These are phyloP conservation scores for Heliconius himera DNA, from an alignment of 1,140 invertebrate species.

Conservation along the genomic window DNA sequence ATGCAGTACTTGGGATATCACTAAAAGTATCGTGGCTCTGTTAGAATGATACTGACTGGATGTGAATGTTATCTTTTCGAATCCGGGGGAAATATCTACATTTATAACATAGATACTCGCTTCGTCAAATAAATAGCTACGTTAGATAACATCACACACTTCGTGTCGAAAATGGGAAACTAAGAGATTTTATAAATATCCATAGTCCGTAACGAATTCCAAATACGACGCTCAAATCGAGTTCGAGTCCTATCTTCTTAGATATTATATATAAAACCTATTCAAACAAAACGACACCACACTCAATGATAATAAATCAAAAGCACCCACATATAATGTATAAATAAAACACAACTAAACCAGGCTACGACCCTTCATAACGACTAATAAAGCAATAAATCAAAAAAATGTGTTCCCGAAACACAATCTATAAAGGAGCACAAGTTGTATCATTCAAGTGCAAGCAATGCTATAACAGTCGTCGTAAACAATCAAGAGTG, in stretches of 20 bases:
- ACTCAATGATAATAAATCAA: background rate
- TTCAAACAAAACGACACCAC: background rate
- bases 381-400: background rate
- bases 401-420: background rate
- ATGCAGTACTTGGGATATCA: background rate
- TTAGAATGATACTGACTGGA: background rate
- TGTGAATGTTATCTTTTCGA: background rate
- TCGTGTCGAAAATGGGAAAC: background rate
- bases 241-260: no score
- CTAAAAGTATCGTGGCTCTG: background rate
- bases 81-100: background rate
- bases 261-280: background rate
- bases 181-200: background rate
- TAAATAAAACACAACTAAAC: background rate
- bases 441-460: slow-evolving; percentile 25
- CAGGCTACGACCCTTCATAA: background rate
- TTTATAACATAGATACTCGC: slow-evolving; percentile 5
- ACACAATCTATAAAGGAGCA: background rate
- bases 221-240: no score
- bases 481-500: slow-evolving; percentile 23
- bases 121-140: background rate
- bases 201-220: background rate
- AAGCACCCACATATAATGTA: background rate
- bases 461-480: background rate
- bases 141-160: background rate